These are phyloP conservation scores for Opisthocomus hoazin DNA, from an alignment of 2,113 vertebrate species.

Conservation along the genomic window DNA sequence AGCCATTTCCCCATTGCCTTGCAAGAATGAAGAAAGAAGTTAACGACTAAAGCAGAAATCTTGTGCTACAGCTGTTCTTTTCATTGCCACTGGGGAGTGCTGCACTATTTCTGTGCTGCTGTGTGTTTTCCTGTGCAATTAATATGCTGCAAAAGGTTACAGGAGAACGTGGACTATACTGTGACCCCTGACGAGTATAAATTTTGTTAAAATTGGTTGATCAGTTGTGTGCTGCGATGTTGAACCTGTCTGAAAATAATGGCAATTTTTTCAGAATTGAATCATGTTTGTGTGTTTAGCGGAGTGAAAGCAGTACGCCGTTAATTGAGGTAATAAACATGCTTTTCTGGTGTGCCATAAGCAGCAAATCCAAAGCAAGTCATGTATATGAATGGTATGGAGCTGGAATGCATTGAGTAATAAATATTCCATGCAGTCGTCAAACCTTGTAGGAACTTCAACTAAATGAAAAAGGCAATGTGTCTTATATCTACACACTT, in stretches of 20 bases:
- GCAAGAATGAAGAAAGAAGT: neutral
- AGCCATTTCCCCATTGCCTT: neutral
- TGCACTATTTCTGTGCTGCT: neutral
- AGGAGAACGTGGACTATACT: neutral
- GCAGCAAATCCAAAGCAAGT: neutral
- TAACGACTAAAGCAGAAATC: neutral
- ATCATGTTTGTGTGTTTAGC: neutral
- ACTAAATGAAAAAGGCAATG: slow-evolving; percentile 34
- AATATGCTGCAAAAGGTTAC: neutral
- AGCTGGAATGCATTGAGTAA: neutral
- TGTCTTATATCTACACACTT: neutral
- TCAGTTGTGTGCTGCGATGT: neutral
- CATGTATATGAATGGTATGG: neutral
- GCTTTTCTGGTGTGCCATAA: neutral
- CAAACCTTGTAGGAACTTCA: slow-evolving; percentile 38
- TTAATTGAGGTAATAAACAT: slow-evolving; percentile 3
- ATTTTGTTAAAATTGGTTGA: neutral
- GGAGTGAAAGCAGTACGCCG: neutral
- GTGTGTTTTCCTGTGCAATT: neutral
- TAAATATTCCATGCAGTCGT: slow-evolving; percentile 34
- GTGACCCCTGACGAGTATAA: neutral
- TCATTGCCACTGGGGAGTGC: neutral
- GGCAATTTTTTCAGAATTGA: neutral
- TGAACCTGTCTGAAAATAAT: neutral
- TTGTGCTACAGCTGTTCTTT: neutral